These are phyloP conservation scores for Cebidichthys violaceus DNA, from an alignment of 2,113 vertebrate species.

Conservation along the genomic window DNA sequence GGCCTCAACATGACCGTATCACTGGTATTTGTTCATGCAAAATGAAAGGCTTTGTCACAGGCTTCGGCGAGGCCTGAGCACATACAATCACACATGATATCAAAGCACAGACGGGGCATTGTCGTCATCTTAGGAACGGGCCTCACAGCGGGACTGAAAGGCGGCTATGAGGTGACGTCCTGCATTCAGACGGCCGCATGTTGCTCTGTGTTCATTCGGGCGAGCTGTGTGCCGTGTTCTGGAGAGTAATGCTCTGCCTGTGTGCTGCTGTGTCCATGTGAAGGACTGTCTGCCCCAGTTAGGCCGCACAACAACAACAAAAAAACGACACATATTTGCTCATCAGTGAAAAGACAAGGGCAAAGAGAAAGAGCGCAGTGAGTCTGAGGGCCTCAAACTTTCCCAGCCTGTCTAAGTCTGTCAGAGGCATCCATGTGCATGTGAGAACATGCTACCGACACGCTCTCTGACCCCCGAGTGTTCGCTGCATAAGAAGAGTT, in stretches of 20 bases:
- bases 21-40: neutral
- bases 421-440: slow-evolving; percentile 33
- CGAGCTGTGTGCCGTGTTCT: neutral
- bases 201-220: slow-evolving; percentile 14
- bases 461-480: slow-evolving; percentile 2
- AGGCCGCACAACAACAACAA: slow-evolving; percentile 7
- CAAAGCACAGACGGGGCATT: slow-evolving; percentile 51
- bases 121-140: slow-evolving; percentile 19
- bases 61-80: neutral
- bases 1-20: neutral
- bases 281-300: slow-evolving; percentile 55
- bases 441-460: slow-evolving; percentile 25
- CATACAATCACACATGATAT: slow-evolving; percentile 19
- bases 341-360: slow-evolving; percentile 29
- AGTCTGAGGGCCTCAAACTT: slow-evolving; percentile 20
- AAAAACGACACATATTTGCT: neutral
- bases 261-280: slow-evolving; percentile 42
- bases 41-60: neutral
- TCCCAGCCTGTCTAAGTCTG: slow-evolving; percentile 34
- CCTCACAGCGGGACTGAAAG: slow-evolving; percentile 3
- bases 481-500: neutral
- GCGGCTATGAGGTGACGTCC: slow-evolving; percentile 7
- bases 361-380: slow-evolving; percentile 6
- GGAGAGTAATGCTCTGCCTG: neutral
- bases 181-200: slow-evolving; percentile 15